phyloP scores from a whole-genome alignment of 2,113 vertebrate species.

The Uropsilus gracilis region DNA sequence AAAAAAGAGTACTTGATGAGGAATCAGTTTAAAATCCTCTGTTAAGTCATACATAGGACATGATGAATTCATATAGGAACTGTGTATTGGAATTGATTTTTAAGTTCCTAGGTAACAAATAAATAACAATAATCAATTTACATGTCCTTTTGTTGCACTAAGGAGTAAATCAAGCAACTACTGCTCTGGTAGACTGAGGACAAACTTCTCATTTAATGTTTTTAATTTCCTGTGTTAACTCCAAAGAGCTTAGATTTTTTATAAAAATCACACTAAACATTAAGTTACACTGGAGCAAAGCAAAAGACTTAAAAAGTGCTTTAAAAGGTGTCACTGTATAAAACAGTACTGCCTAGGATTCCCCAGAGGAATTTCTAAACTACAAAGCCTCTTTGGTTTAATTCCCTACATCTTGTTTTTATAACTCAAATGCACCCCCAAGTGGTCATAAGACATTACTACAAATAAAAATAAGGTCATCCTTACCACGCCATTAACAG shows the following conservation, averaged over 20 bases:
- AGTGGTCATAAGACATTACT: constrained; percentile 75
- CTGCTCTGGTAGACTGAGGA: neutral
- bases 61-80: too few relatives aligned
- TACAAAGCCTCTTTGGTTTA: neutral
- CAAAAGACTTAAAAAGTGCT: neutral
- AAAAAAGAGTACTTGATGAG: neutral
- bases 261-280: constrained; percentile 34
- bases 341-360: neutral
- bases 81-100: neutral
- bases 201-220: neutral
- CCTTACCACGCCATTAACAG: constrained; percentile 97
- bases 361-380: neutral
- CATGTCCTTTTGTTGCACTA: neutral
- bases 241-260: neutral
- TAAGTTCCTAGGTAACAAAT: neutral
- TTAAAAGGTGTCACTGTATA: neutral
- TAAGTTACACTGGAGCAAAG: neutral
- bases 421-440: constrained; percentile 66
- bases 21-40: neutral
- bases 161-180: neutral
- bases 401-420: neutral
- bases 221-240: neutral
- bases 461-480: constrained; percentile 66
- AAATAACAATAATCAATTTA: neutral
- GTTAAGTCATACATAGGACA: neutral